Evolutionary conservation across 2,888 invertebrate species (phyloP), one percentile per base, ranked within the genome.

Genomic region (Punctoribates punctum): DNA sequence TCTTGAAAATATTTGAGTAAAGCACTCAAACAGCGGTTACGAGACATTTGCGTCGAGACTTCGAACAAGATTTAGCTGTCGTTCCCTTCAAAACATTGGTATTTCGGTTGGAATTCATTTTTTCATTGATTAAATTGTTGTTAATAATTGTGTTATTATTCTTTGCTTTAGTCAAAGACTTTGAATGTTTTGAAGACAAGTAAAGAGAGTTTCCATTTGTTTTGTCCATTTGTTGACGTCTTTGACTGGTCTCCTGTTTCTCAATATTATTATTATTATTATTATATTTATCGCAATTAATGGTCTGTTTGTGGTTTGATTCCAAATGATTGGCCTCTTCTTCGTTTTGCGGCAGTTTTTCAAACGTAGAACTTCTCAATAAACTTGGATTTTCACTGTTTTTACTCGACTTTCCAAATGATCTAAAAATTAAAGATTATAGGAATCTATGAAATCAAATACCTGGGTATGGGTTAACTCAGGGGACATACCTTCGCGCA

Each of bases 331-430:
- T 42, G 42, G 75, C 75, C 25, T 75, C 75, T 3, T 65, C 62
- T 6, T 46, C 38, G 2, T 25, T 65, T 29, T 20, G 46, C 11
- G 80, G 80, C 20, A 84, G 77, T 79, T 84, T 84, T 74, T 84
- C 84, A 77, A 83, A 84, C 0, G 84, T 84, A 0, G 83, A 83
- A 79, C 84, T 84, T 72, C 83, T 81, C 73, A 81, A 81, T 51
- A 83, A 75, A 62, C 23, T 29, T 29, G 62, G 17, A 46, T 46
- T 38, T 70, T 38, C 13, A n/a, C n/a, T 29, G 13, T 4, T 42
- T 46, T 70, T 70, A 13, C 2, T 70, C 34, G 70, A 70, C n/a
- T 70, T 70, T 42, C 70, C 70, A 42, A 70, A 70, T 9, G 70
- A 70, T 13, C 70, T 70, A 17, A 20, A 13, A 38, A 17, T 67